Conservation (phyloP, 2,797 vertebrate species). For the Mionectes olivaceus region DNA sequence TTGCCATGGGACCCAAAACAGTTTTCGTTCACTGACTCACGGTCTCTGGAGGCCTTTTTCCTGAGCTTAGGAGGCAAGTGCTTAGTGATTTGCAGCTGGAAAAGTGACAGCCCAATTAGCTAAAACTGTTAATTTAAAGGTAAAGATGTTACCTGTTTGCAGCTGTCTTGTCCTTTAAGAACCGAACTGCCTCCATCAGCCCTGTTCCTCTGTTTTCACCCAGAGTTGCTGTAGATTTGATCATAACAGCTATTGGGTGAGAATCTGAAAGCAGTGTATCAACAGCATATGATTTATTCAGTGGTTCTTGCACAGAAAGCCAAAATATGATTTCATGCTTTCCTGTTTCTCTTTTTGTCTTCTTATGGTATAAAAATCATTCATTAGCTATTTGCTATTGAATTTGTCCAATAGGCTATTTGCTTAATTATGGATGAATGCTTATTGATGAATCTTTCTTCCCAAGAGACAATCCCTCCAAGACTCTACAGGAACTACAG, state of each 20-base stretch:
- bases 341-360: conserved; percentile 24
- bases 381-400: background rate
- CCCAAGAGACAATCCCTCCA: background rate
- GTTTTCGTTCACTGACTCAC: conserved; percentile 58
- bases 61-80: conserved; percentile 10
- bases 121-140: background rate
- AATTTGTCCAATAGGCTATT: background rate
- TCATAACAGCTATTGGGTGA: background rate
- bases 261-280: background rate
- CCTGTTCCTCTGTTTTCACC: background rate
- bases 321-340: conserved; percentile 32
- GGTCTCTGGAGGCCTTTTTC: conserved; percentile 46
- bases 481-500: background rate
- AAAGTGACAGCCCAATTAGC: background rate
- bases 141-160: conserved; percentile 49
- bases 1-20: conserved; percentile 59
- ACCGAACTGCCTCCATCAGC: background rate
- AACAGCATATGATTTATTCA: conserved; percentile 28
- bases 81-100: conserved; percentile 11
- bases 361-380: background rate
- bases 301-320: conserved; percentile 27
- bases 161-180: conserved; percentile 19
- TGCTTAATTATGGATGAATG: conserved; percentile 32
- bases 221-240: background rate
- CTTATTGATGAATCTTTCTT: conserved; percentile 9